Percentiles rank a stretch among this genome's conserved stretches.
phyloP scores from a whole-genome alignment of 2,113 vertebrate genomes.

The Onychostruthus taczanowskii region DNA sequence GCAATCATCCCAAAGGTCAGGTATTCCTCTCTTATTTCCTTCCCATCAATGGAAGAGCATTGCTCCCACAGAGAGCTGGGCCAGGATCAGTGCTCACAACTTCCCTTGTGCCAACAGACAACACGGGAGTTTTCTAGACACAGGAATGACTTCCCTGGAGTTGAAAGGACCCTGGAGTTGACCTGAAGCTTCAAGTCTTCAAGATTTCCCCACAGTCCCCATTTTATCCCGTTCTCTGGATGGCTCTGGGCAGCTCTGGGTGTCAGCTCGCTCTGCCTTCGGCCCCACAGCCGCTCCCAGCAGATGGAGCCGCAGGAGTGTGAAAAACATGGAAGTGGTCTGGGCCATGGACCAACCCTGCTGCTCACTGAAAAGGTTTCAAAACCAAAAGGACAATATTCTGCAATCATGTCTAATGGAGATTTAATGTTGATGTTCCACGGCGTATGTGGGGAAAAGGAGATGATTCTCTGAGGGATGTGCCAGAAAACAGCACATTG shows the following conservation, averaged over 20 bases:
- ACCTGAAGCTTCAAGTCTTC: background rate
- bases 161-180: background rate
- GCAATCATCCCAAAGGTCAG: background rate
- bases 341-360: background rate
- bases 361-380: background rate
- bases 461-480: background rate
- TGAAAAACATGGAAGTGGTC: background rate
- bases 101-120: background rate
- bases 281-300: background rate
- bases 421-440: too few species aligned
- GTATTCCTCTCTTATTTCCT: background rate
- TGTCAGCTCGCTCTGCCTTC: background rate
- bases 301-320: background rate
- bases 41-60: background rate
- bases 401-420: background rate
- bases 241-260: background rate
- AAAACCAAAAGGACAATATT: background rate
- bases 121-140: background rate
- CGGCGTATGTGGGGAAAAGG: fast-evolving
- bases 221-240: background rate
- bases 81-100: background rate
- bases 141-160: background rate
- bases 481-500: background rate
- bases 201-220: background rate
- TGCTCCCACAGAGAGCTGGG: background rate